Percentiles rank a stretch among this genome's conserved stretches.
These are phyloP conservation scores for Actinia equina DNA, from an alignment of 64 coral and sea anemone genomes.

Conservation along the genomic window DNA sequence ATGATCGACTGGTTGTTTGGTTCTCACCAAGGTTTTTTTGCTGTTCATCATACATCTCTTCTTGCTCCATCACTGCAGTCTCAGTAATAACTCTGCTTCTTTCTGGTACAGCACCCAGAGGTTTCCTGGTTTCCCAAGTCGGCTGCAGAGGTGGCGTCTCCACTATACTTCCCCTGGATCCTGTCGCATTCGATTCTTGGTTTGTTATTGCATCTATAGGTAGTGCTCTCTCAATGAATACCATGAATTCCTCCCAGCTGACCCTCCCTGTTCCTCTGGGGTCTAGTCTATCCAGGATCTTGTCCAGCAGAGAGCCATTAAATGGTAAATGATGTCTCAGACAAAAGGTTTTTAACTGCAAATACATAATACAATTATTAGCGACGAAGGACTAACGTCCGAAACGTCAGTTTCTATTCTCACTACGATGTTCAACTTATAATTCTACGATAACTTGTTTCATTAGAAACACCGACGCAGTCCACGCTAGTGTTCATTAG, in stretches of 20 bases:
- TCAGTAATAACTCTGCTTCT: conserved; percentile 27
- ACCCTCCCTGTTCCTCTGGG: conserved; percentile 59
- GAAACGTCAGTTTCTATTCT: too few species aligned
- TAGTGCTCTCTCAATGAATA: conserved; percentile 74
- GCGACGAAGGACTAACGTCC: too few species aligned
- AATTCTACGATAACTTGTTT: too few species aligned
- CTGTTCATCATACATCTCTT: conserved; percentile 48
- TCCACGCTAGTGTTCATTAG: too few species aligned
- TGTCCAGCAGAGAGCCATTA: conserved; percentile 79
- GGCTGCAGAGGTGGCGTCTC: conserved; percentile 65
- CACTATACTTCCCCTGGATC: conserved; percentile 23
- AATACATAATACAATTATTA: background rate
- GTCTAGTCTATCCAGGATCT: conserved; percentile 70
- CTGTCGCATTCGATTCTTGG: conserved; percentile 14
- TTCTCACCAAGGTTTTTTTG: conserved; percentile 46
- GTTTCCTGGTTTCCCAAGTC: conserved; percentile 77
- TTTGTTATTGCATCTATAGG: conserved; percentile 40
- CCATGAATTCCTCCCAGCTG: conserved; percentile 71
- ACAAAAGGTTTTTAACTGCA: conserved; percentile 76
- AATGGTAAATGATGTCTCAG: conserved; percentile 70
- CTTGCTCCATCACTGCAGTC: conserved; percentile 33
- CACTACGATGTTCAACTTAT: too few species aligned
- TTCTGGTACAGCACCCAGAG: conserved; percentile 36
- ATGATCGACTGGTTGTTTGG: too few species aligned
- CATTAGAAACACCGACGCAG: too few species aligned